Evolutionary conservation across 2,888 invertebrate species (phyloP).

Genomic region (Drosophila suboccidentalis): DNA sequence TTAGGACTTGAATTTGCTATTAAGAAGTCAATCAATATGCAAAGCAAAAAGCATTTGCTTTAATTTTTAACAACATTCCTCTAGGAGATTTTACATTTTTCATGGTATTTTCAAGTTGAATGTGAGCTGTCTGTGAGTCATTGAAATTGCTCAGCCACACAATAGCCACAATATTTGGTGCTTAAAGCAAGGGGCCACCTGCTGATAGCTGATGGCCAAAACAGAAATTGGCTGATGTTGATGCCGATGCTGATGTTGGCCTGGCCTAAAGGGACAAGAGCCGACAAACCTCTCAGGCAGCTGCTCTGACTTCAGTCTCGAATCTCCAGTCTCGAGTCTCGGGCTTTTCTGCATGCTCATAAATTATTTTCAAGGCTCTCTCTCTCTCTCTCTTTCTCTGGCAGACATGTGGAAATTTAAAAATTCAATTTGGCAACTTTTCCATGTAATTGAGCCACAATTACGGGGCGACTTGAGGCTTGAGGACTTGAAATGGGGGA

Average conservation of each 20-base stretch:
- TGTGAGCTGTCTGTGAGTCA: background rate
- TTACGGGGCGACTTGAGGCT: slow-evolving; percentile 59
- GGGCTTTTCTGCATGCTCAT: slow-evolving; percentile 61
- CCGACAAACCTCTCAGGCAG: slow-evolving; percentile 13
- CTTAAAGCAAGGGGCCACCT: slow-evolving; percentile 25
- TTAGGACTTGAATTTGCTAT: background rate
- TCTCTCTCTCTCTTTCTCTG: slow-evolving; percentile 8
- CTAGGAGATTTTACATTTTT: background rate
- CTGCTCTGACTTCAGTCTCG: slow-evolving; percentile 21
- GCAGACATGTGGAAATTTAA: slow-evolving; percentile 70
- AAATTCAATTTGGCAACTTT: slow-evolving; percentile 81
- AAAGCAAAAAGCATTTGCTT: background rate
- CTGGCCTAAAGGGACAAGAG: background rate
- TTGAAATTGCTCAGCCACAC: slow-evolving; percentile 4
- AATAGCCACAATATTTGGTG: slow-evolving; percentile 8
- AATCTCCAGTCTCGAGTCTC: slow-evolving; percentile 4
- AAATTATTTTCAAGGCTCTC: slow-evolving; percentile 65
- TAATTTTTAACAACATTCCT: slow-evolving; percentile 13
- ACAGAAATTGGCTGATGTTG: slow-evolving; percentile 24
- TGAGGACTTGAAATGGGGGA: background rate
- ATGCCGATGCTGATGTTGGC: slow-evolving; percentile 18
- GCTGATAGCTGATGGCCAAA: slow-evolving; percentile 32
- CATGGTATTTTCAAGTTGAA: background rate
- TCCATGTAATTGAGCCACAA: slow-evolving; percentile 81
- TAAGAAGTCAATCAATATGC: slow-evolving; percentile 14